Evolutionary conservation across 1,140 invertebrate genomes (phyloP).

Genomic region (Odontomachus brunneus): DNA sequence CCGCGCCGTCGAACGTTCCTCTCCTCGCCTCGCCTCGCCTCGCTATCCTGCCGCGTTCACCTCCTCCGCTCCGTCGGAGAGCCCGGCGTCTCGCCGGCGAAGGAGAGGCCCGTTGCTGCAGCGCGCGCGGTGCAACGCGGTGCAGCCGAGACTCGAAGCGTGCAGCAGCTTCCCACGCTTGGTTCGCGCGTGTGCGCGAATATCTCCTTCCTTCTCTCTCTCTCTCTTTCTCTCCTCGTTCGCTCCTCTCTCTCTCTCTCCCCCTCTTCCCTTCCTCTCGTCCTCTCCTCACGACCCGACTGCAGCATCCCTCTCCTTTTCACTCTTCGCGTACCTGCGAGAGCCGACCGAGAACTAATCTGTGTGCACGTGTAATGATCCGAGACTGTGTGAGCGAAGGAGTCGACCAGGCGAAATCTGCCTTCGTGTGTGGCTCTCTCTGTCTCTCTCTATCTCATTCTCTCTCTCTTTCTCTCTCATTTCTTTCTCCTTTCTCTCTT

Average conservation of each 20-base stretch:
- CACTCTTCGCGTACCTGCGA: slow-evolving; percentile 69
- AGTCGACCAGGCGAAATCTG: slow-evolving; percentile 32
- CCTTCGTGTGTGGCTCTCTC: slow-evolving; percentile 62
- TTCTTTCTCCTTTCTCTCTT: slow-evolving; percentile 51
- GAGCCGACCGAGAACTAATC: slow-evolving; percentile 68
- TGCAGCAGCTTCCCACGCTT: slow-evolving; percentile 83
- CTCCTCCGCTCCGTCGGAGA: slow-evolving; percentile 56
- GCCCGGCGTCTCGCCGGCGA: slow-evolving; percentile 54
- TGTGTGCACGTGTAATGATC: slow-evolving; percentile 54
- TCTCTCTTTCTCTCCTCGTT: slow-evolving; percentile 4
- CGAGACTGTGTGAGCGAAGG: slow-evolving; percentile 36
- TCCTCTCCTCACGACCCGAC: slow-evolving; percentile 26
- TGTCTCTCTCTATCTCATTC: slow-evolving; percentile 25
- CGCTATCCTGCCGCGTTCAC: slow-evolving; percentile 24
- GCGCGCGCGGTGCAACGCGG: no score
- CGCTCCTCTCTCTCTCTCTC: slow-evolving; percentile 38
- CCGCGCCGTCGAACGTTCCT: slow-evolving; percentile 19
- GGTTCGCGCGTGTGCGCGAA: slow-evolving; percentile 75
- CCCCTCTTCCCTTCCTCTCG: slow-evolving; percentile 28
- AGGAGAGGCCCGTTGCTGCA: slow-evolving; percentile 68
- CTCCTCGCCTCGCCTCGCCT: neutral
- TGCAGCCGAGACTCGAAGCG: slow-evolving; percentile 74
- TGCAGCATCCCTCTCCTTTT: slow-evolving; percentile 64
- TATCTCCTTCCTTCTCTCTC: slow-evolving; percentile 40
- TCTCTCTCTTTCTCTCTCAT: slow-evolving; percentile 28